Evolutionary conservation across 2,113 vertebrate species (phyloP).

Genomic region (Petrocephalus microphthalmus): DNA sequence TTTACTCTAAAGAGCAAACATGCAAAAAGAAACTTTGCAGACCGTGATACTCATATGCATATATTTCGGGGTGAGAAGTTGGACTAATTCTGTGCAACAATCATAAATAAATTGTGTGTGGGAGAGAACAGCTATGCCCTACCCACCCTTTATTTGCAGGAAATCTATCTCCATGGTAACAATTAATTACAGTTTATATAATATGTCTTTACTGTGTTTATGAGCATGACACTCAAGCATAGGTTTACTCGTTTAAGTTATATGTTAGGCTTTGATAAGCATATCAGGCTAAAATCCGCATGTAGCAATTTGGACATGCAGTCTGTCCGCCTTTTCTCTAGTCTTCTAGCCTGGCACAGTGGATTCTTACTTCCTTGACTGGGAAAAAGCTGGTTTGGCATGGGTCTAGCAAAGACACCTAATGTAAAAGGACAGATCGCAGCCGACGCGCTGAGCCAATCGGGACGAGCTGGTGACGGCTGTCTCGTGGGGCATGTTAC

Average conservation of each 20-base stretch:
- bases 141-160: background rate
- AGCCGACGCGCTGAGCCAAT: background rate
- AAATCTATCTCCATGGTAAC: background rate
- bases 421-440: background rate
- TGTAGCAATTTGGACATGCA: background rate
- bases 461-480: background rate
- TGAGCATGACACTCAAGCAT: background rate
- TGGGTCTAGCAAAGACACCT: conserved; percentile 18
- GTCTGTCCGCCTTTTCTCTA: background rate
- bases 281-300: background rate
- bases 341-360: background rate
- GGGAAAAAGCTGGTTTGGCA: background rate
- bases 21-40: background rate
- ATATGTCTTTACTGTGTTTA: background rate
- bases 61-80: background rate
- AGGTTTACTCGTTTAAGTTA: background rate
- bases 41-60: background rate
- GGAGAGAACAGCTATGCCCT: background rate
- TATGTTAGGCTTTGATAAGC: background rate
- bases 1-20: background rate
- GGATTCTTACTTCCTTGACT: background rate
- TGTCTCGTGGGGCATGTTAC: background rate
- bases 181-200: background rate
- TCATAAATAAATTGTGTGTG: background rate
- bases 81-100: background rate